Conservation (phyloP, 2,113 vertebrate genomes). For the Cettia cetti region DNA sequence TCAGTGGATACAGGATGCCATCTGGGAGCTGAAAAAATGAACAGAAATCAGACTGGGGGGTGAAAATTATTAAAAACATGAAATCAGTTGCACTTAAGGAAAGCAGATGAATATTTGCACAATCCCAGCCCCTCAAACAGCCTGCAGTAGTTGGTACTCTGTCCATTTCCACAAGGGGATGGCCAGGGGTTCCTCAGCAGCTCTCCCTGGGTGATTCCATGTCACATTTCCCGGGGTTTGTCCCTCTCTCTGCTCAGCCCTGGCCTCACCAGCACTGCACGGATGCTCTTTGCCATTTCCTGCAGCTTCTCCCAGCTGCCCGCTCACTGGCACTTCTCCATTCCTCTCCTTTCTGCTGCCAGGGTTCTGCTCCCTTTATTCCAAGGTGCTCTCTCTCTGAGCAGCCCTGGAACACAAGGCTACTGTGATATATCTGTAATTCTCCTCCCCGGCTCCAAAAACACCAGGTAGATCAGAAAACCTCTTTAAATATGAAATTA, state of each 20-base stretch:
- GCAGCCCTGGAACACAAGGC: no score
- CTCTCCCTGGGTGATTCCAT: not conserved
- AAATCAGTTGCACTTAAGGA: constrained; percentile 1
- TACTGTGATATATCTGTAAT: accelerated
- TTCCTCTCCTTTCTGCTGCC: not conserved
- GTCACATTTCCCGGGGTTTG: not conserved
- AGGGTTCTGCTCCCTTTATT: no score
- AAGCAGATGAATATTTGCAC: not conserved
- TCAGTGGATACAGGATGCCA: constrained; percentile 44
- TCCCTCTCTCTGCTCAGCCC: not conserved
- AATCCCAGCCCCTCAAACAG: not conserved
- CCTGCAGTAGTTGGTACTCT: not conserved
- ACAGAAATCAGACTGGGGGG: not conserved
- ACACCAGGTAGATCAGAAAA: not conserved
- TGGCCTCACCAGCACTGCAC: accelerated
- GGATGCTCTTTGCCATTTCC: constrained; percentile 3
- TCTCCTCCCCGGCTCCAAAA: not conserved
- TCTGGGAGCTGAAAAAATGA: constrained; percentile 55
- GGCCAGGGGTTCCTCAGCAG: not conserved
- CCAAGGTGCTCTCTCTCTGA: not conserved
- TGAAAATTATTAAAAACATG: not conserved
- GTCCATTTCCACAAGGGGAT: not conserved
- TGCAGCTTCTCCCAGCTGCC: not conserved
- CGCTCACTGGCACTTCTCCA: not conserved
- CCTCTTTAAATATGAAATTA: not conserved